Conservation (phyloP, 2,888 invertebrate species). For the Ochlodes sylvanus region DNA sequence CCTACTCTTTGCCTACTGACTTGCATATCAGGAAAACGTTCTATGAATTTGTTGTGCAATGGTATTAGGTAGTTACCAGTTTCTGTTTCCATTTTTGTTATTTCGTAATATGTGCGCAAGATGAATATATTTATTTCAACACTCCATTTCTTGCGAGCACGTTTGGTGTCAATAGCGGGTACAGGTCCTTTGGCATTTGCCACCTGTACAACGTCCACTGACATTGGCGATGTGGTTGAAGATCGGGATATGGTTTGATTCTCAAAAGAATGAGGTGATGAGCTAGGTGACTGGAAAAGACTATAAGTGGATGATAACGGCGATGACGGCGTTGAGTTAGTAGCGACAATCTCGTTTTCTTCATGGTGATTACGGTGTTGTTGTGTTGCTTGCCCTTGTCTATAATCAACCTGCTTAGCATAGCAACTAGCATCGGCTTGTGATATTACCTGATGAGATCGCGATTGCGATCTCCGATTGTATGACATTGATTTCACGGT, state of each 20-base stretch:
- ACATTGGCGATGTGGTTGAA: slow-evolving; percentile 3
- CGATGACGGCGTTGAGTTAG: not conserved
- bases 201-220: slow-evolving; percentile 35
- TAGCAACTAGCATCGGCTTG: not conserved
- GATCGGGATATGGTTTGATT: not conserved
- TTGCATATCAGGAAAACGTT: slow-evolving; percentile 41
- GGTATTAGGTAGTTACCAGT: slow-evolving; percentile 30
- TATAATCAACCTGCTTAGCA: not conserved
- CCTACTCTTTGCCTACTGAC: slow-evolving; percentile 43
- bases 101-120: slow-evolving; percentile 36
- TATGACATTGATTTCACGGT: not conserved
- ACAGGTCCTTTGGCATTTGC: slow-evolving; percentile 28
- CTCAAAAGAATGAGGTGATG: not conserved
- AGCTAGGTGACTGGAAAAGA: slow-evolving; percentile 10
- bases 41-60: slow-evolving; percentile 39
- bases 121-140: slow-evolving; percentile 39
- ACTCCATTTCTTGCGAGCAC: slow-evolving; percentile 40
- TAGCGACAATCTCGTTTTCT: not conserved
- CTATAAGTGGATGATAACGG: slow-evolving; percentile 11
- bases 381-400: not conserved
- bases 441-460: not conserved
- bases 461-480: not conserved
- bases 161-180: slow-evolving; percentile 34
- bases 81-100: slow-evolving; percentile 25
- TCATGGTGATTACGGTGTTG: not conserved